phyloP scores from a whole-genome alignment of 2,113 vertebrate genomes.

The Thermophis baileyi region DNA sequence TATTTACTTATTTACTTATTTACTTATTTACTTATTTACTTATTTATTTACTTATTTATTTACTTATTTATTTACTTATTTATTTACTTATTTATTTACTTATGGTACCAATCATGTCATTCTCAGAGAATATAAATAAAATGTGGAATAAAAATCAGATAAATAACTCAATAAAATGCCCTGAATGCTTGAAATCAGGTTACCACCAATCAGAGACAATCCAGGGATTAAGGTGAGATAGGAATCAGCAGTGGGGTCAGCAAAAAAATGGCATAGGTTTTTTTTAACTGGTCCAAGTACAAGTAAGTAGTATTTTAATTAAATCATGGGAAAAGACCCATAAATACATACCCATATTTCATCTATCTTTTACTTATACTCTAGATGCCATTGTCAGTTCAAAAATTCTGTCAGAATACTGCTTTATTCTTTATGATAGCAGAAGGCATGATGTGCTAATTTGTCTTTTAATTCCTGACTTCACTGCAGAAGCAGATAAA shows the following conservation, averaged over 20 bases:
- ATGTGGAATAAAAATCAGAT: neutral
- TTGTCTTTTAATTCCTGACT: neutral
- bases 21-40: too few species aligned
- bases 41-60: neutral
- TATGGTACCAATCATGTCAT: too few species aligned
- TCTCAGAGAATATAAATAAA: neutral
- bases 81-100: too few species aligned
- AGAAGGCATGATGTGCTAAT: fast-evolving
- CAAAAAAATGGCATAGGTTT: neutral
- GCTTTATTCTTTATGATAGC: neutral
- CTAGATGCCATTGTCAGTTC: neutral
- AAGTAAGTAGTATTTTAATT: neutral
- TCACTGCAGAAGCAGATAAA: slow-evolving; percentile 4
- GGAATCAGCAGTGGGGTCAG: neutral
- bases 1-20: neutral
- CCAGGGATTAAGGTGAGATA: neutral
- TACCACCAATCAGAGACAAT: neutral
- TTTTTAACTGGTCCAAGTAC: neutral
- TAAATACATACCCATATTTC: neutral
- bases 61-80: neutral
- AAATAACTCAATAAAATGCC: neutral
- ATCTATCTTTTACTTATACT: too few species aligned
- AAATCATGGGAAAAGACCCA: neutral
- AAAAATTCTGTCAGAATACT: neutral
- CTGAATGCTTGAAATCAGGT: neutral